A percentile compares a stretch with the other conserved stretches of the same genome.
Evolutionary conservation across 2,797 vertebrate species (phyloP).

Genomic region (Taeniopygia guttata): DNA sequence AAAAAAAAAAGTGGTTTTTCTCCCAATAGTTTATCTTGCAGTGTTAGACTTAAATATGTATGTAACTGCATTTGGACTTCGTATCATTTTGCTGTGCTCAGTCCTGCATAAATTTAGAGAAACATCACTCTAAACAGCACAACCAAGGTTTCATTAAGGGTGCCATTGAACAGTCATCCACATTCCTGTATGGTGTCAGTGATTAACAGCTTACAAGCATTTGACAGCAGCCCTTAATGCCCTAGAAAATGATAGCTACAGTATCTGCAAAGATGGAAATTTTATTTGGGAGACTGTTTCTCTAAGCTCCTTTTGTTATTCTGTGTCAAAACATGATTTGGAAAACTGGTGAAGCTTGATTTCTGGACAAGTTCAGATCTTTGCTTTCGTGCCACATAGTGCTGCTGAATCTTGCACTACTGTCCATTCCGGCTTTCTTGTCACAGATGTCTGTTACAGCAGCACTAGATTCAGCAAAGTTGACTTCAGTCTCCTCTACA

Average conservation of each 20-base stretch:
- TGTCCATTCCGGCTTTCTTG: not conserved
- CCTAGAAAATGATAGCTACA: not conserved
- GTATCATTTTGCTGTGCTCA: not conserved
- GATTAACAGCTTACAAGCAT: not conserved
- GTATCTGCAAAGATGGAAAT: not conserved
- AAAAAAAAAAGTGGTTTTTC: too few relatives aligned
- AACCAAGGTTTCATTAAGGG: not conserved
- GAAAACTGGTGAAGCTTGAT: not conserved
- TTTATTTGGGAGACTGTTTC: not conserved
- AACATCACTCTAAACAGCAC: not conserved
- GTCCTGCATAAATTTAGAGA: not conserved
- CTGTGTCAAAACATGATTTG: not conserved
- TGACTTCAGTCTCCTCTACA: not conserved
- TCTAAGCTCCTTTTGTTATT: not conserved
- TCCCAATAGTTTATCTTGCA: not conserved
- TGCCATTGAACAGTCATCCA: not conserved
- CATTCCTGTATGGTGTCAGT: not conserved
- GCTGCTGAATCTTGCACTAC: not conserved
- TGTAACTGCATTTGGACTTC: not conserved
- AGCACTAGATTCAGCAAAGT: not conserved
- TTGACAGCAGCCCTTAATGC: not conserved
- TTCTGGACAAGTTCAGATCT: not conserved
- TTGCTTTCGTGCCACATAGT: not conserved
- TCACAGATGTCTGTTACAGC: not conserved
- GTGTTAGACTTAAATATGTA: not conserved